Evolutionary conservation across 2,888 invertebrate species (phyloP).

Genomic region (Himalopsyche tibetana): DNA sequence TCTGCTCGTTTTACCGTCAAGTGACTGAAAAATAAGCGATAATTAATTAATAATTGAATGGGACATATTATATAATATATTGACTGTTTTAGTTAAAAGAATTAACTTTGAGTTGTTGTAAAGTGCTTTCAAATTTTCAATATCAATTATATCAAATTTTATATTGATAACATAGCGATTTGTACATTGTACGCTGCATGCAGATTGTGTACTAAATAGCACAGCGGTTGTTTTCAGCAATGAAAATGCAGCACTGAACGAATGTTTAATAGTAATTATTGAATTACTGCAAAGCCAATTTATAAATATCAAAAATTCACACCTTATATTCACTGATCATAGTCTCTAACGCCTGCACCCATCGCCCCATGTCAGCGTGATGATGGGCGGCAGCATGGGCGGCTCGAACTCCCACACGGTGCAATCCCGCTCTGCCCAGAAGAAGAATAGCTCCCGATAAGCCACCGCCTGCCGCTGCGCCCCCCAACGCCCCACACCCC

Average conservation of each 20-base stretch:
- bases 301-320: neutral
- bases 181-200: too few species aligned
- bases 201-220: too few species aligned
- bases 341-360: slow-evolving; percentile 70
- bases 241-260: too few species aligned
- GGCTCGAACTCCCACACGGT: slow-evolving; percentile 78
- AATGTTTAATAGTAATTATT: neutral
- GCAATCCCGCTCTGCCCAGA: slow-evolving; percentile 80
- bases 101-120: too few species aligned
- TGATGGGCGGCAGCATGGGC: slow-evolving; percentile 74
- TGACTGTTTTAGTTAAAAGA: too few species aligned
- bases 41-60: slow-evolving; percentile 23
- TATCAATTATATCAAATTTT: too few species aligned
- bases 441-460: slow-evolving; percentile 78
- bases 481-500: slow-evolving; percentile 77
- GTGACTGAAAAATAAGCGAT: slow-evolving; percentile 56
- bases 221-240: too few species aligned
- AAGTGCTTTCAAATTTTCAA: too few species aligned
- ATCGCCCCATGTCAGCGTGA: slow-evolving; percentile 80
- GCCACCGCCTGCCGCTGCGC: slow-evolving; percentile 76
- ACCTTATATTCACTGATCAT: slow-evolving; percentile 62
- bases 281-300: neutral
- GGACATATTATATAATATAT: neutral
- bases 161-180: too few species aligned
- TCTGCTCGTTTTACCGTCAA: slow-evolving; percentile 61